Percentiles rank a stretch among this genome's conserved stretches.
phyloP scores from a whole-genome alignment of 2,888 invertebrate species.

The Elegia similella region DNA sequence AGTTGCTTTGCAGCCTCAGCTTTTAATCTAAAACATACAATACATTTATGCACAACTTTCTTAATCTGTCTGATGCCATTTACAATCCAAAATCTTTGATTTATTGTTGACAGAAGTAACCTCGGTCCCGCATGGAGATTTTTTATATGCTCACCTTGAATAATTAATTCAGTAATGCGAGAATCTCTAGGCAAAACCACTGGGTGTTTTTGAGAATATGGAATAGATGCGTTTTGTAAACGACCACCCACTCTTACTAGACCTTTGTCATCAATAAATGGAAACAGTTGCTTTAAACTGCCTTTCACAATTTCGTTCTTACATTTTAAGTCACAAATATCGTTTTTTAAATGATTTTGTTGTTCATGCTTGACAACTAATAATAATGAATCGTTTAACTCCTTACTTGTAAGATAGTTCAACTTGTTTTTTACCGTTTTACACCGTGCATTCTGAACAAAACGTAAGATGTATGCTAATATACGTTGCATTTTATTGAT shows the following conservation, averaged over 20 bases:
- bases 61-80: constrained; percentile 24
- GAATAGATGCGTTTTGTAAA: constrained; percentile 20
- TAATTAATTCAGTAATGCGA: constrained; percentile 22
- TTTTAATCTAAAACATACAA: constrained; percentile 26
- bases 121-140: constrained; percentile 22
- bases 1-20: constrained; percentile 26
- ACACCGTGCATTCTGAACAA: neutral
- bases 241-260: constrained; percentile 23
- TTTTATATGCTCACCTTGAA: constrained; percentile 22
- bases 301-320: constrained; percentile 3
- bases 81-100: constrained; percentile 27
- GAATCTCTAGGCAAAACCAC: constrained; percentile 24
- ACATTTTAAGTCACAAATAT: neutral
- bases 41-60: too few species aligned
- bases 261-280: constrained; percentile 8
- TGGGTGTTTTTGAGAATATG: constrained; percentile 23
- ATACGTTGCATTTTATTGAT: constrained; percentile 12
- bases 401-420: neutral
- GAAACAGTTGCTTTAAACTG: neutral
- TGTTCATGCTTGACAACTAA: constrained; percentile 10
- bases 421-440: neutral
- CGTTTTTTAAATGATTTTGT: constrained; percentile 3
- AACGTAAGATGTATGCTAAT: constrained; percentile 13
- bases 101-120: constrained; percentile 15
- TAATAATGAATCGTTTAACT: neutral